These are phyloP conservation scores for Achroia grisella DNA, from an alignment of 1,140 invertebrate species.

Conservation along the genomic window DNA sequence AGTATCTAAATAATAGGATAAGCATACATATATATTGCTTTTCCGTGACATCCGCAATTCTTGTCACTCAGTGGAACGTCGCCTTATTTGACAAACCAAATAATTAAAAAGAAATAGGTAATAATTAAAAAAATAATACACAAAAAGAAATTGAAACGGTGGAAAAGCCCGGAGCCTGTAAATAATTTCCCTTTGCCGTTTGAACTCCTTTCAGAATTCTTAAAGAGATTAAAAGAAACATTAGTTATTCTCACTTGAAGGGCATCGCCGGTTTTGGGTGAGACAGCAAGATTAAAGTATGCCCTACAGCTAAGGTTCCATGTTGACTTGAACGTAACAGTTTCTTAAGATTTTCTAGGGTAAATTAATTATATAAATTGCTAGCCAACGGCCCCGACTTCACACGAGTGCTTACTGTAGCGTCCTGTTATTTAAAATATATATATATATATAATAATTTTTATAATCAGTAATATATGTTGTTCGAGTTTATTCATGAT, in stretches of 20 bases:
- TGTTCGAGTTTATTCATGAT: too few species aligned
- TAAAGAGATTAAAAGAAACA: slow-evolving; percentile 61
- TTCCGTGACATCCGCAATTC: too few species aligned
- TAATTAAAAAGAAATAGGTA: slow-evolving; percentile 6
- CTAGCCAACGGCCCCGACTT: slow-evolving; percentile 12
- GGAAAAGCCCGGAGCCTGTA: neutral
- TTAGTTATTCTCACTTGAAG: slow-evolving; percentile 53
- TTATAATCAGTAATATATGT: too few species aligned
- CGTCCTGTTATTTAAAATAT: too few species aligned
- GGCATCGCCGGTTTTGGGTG: slow-evolving; percentile 21
- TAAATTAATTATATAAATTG: slow-evolving; percentile 17
- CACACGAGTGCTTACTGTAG: too few species aligned
- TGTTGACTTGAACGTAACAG: slow-evolving; percentile 2
- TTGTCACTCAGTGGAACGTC: too few species aligned
- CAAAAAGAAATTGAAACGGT: slow-evolving; percentile 4
- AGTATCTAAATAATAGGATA: too few species aligned
- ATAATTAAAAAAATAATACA: slow-evolving; percentile 20
- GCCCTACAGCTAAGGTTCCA: slow-evolving; percentile 23
- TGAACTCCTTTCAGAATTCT: slow-evolving; percentile 57
- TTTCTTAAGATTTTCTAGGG: slow-evolving; percentile 16
- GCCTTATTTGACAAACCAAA: too few species aligned
- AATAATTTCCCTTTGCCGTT: slow-evolving; percentile 29
- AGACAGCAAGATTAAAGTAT: slow-evolving; percentile 58
- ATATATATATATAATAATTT: too few species aligned
- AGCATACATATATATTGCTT: too few species aligned